Base-by-base conservation (phyloP, 2,888 invertebrate genomes). In the Xanthostigma xanthostigma region DNA sequence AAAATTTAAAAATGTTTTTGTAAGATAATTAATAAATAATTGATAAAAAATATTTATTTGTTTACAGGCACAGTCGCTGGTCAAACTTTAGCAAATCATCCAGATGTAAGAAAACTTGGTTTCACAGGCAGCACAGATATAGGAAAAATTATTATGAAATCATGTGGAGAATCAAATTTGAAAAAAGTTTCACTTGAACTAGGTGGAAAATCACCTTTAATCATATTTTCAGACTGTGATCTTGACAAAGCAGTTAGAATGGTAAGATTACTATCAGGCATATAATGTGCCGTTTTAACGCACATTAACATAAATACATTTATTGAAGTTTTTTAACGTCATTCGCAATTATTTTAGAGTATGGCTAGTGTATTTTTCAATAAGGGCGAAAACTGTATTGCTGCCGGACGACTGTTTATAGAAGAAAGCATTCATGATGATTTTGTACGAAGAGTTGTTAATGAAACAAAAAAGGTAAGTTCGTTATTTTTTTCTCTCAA, bases 371-470 rank as follows among this genome's bases (percentile, higher is more conserved):
- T 96, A 3, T 97, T 95, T 72, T 96, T 96, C 74, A 97, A 97
- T 69, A 96, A 96, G 64, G 96, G 96, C 47, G 96, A 97, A 70
- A 96, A 96, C 66, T 97, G 96, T 66, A 96, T 96, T 55, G 94
- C 96, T 1, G 96, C 95, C 3, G 95, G 95, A 1, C 77, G 96
- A 0, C 67, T 96, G 2, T 96, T 96, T 70, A 83, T 97, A 0
- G 94, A 95, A 60, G 86, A 89, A 56, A 74, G 75, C 2, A 87
- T 97, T 42, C 89, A 96, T 64, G 93, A 96, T 60, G 85, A 89
- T 57, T 96, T 92, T 64, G 74, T 96, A 0, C 66, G 75, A 1
- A 72, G 80, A 50, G 82, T 87, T 0, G 68, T 88, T 0, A 76
- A 77, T 46, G 89, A 90, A 66, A 80, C 84, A 56, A 84, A 81